Conservation (phyloP, 2,797 vertebrate genomes). For the Meriones psammophilus region DNA sequence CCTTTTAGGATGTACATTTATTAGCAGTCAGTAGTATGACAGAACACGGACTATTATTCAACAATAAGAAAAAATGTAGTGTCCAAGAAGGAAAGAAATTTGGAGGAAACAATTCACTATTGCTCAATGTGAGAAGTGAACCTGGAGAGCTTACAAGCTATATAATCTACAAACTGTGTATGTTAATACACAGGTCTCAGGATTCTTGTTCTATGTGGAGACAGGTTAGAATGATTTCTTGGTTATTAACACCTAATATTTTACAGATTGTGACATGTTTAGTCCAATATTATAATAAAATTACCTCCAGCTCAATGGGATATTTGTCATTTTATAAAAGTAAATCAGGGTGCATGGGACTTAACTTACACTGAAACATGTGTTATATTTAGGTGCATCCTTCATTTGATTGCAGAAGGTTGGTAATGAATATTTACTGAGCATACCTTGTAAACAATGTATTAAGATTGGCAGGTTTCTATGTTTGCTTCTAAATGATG, state of each 20-base stretch:
- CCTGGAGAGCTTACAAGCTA: neutral
- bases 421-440: neutral
- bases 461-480: neutral
- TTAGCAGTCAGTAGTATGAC: neutral
- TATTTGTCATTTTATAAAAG: neutral
- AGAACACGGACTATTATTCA: neutral
- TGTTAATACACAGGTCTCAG: neutral
- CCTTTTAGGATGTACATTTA: too few relatives aligned
- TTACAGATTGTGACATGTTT: neutral
- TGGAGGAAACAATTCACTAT: neutral
- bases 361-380: neutral
- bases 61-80: neutral
- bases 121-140: neutral
- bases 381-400: neutral
- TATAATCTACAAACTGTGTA: too few relatives aligned
- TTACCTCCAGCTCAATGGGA: neutral
- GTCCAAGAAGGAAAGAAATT: neutral
- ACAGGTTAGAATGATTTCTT: neutral
- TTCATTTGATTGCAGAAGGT: neutral
- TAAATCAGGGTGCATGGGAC: neutral
- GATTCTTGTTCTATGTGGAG: neutral
- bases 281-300: neutral
- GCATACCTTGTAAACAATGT: neutral
- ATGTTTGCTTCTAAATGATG: neutral
- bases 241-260: neutral